Evolutionary conservation across 2,888 invertebrate genomes (phyloP), one percentile per base, ranked within the genome.

Genomic region (Platerodrilus igneus): DNA sequence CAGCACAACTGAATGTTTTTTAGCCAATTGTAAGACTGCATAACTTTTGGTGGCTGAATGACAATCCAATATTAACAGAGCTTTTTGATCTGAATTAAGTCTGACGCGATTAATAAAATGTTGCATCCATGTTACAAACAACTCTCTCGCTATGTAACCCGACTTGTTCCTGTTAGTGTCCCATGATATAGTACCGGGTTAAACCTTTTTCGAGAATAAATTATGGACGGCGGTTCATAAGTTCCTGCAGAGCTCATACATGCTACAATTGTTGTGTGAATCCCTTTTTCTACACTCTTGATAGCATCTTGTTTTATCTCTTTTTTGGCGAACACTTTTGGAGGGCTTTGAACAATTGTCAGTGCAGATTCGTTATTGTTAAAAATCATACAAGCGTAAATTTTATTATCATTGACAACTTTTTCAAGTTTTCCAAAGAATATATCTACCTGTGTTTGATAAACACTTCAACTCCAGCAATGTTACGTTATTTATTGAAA

Each of bases 221-320:
- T 25, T 4, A 25, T 25, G 3, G 10, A 3, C 13, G 5, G 25
- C 10, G 25, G 25, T 7, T 3, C 11, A 11, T 25, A 25, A 4
- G 11, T 25, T 11, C 11, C 25, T 11, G 3, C 32, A 34, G 25
- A 33, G 25, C 38, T 32, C 38, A 38, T 38, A 13, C 32, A 35
- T 23, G 9, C 35, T 20, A 45, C 41, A 28, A 47, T 33, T 7
- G 47, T 40, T 21, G 23, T 29, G 27, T 39, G 29, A 8, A 18
- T 9, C 23, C 47, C 37, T 31, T 38, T 33, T 22, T 40, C 38
- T 25, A 35, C 37, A 19, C 44, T 44, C 1, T 42, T 38, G 17
- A 35, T 21, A n/a, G n/a, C n/a, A n/a, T n/a, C n/a, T n/a, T n/a
- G n/a, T n/a, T n/a, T n/a, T n/a, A n/a, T n/a, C n/a, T 36, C n/a